phyloP scores from a whole-genome alignment of 2,797 vertebrate species.

The Thunnus albacares region DNA sequence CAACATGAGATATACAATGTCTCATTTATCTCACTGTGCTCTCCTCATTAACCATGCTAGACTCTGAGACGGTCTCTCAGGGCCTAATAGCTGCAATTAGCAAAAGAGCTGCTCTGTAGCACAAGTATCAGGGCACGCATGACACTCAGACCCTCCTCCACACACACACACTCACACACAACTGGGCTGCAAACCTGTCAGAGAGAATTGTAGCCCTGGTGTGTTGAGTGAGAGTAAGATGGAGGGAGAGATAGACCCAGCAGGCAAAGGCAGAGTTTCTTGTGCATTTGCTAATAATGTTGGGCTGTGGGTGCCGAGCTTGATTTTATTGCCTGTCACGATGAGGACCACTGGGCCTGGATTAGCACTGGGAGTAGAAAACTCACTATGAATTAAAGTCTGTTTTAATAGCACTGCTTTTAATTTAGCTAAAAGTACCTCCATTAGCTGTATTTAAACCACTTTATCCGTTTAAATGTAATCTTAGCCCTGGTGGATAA shows the following conservation, averaged over 20 bases:
- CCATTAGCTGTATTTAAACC: slow-evolving; percentile 76
- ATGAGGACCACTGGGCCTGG: slow-evolving; percentile 56
- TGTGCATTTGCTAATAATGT: slow-evolving; percentile 72
- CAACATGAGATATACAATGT: slow-evolving; percentile 72
- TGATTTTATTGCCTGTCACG: slow-evolving; percentile 74
- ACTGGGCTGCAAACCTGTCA: slow-evolving; percentile 58
- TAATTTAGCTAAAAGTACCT: slow-evolving; percentile 75
- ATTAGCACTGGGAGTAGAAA: slow-evolving; percentile 50
- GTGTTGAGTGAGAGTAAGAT: slow-evolving; percentile 63
- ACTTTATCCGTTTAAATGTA: slow-evolving; percentile 68
- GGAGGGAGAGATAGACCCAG: slow-evolving; percentile 59
- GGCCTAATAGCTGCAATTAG: slow-evolving; percentile 83
- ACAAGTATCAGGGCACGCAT: slow-evolving; percentile 51
- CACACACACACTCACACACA: slow-evolving; percentile 28
- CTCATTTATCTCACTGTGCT: slow-evolving; percentile 74
- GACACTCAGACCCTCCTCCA: slow-evolving; percentile 48
- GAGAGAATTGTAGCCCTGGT: slow-evolving; percentile 54
- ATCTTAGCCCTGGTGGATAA: slow-evolving; percentile 64
- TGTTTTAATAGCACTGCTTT: slow-evolving; percentile 69
- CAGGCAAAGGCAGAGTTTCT: slow-evolving; percentile 57
- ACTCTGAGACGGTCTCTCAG: slow-evolving; percentile 64
- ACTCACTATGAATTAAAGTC: slow-evolving; percentile 53
- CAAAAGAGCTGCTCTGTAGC: slow-evolving; percentile 61
- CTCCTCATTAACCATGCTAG: slow-evolving; percentile 71
- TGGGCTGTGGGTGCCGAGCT: slow-evolving; percentile 68